Evolutionary conservation across 2,888 invertebrate species (phyloP).

Genomic region (Drosophila acutilabella): DNA sequence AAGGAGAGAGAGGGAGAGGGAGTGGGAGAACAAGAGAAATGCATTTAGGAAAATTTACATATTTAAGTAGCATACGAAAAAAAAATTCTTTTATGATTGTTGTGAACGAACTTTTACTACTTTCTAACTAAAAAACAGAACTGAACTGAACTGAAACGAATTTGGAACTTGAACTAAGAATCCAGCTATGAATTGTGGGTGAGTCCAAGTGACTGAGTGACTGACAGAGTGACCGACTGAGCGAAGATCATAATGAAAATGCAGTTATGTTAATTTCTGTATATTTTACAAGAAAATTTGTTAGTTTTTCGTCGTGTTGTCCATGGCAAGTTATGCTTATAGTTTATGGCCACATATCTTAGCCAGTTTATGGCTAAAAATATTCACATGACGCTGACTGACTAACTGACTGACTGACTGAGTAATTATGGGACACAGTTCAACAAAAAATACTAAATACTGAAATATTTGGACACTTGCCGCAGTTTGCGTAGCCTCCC

Average conservation of each 20-base stretch:
- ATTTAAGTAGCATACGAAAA: conserved; percentile 53
- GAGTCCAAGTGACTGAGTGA: conserved; percentile 35
- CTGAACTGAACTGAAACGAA: conserved; percentile 18
- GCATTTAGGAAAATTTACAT: conserved; percentile 74
- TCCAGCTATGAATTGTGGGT: conserved; percentile 73
- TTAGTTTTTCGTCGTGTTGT: conserved; percentile 5
- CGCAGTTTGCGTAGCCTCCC: conserved; percentile 43
- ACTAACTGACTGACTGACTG: conserved; percentile 33
- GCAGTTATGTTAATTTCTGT: conserved; percentile 72
- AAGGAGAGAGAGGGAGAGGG: background rate
- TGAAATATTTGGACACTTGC: conserved; percentile 46
- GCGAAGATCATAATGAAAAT: conserved; percentile 60
- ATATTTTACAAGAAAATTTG: conserved; percentile 42
- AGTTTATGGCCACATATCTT: conserved; percentile 71
- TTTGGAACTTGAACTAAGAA: conserved; percentile 28
- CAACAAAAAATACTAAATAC: too few species aligned
- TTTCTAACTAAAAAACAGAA: conserved; percentile 63
- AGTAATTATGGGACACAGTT: conserved; percentile 25
- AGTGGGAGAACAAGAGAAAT: conserved; percentile 61
- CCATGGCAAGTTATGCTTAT: conserved; percentile 35
- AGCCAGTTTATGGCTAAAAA: conserved; percentile 64
- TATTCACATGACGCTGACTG: conserved; percentile 55
- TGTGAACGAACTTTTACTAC: conserved; percentile 67
- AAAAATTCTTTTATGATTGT: conserved; percentile 51
- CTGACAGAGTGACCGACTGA: conserved; percentile 10